Percentiles rank a stretch among this genome's conserved stretches.
Evolutionary conservation across 1,140 invertebrate species (phyloP).

Genomic region (Aphidius gifuensis): DNA sequence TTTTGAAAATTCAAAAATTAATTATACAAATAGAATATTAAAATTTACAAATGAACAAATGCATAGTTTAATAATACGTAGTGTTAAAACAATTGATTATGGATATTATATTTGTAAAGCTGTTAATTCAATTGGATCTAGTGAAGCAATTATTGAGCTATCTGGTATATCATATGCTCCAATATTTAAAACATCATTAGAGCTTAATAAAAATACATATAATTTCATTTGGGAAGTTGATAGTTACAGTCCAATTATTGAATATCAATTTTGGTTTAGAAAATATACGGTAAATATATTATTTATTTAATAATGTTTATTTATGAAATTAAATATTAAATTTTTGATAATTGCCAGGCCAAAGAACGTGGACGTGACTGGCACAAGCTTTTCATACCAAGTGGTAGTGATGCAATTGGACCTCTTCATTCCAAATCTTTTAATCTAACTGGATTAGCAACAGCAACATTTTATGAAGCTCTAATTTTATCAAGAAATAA

Average conservation of each 20-base stretch:
- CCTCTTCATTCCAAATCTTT: conserved; percentile 67
- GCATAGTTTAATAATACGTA: conserved; percentile 67
- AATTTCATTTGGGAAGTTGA: conserved; percentile 75
- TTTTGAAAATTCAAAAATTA: conserved; percentile 53
- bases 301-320: not conserved
- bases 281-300: conserved; percentile 38
- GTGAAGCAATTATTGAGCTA: conserved; percentile 56
- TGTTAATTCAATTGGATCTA: conserved; percentile 66
- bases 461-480: conserved; percentile 67
- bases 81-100: conserved; percentile 67
- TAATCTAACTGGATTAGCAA: conserved; percentile 64
- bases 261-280: conserved; percentile 70
- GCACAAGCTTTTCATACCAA: conserved; percentile 67
- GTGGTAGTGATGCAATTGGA: conserved; percentile 56
- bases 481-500: conserved; percentile 68
- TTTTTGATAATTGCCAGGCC: conserved; percentile 3
- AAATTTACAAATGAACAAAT: conserved; percentile 58
- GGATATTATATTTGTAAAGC: conserved; percentile 76
- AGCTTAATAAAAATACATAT: conserved; percentile 53
- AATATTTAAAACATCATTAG: conserved; percentile 58
- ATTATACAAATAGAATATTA: conserved; percentile 59
- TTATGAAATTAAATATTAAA: conserved; percentile 1
- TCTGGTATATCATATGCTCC: conserved; percentile 62
- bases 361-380: conserved; percentile 54
- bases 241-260: conserved; percentile 70